Conservation (phyloP, 2,797 vertebrate genomes). For the Sebastes minor region DNA sequence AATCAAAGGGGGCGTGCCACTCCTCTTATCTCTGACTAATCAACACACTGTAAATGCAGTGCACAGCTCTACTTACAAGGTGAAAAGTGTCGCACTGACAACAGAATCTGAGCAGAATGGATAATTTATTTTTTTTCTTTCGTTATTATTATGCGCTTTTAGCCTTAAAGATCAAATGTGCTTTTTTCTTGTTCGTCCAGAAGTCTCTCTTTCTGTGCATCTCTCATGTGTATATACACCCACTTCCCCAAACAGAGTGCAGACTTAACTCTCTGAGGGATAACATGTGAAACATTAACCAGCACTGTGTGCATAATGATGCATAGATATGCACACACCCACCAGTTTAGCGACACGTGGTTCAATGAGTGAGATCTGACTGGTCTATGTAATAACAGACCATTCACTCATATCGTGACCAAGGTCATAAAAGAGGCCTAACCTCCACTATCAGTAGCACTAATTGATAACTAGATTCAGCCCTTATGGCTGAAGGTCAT, state of each 20-base stretch:
- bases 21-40: constrained; percentile 3
- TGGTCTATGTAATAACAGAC: constrained; percentile 6
- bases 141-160: neutral
- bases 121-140: neutral
- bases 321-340: constrained; percentile 4
- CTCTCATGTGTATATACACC: neutral
- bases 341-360: neutral
- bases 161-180: neutral
- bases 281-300: constrained; percentile 37
- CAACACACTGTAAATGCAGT: neutral
- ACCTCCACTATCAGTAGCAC: constrained; percentile 25
- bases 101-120: neutral
- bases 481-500: constrained; percentile 54
- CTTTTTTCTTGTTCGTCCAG: neutral
- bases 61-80: constrained; percentile 17
- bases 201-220: neutral
- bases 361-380: constrained; percentile 14
- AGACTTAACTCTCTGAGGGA: constrained; percentile 11
- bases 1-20: neutral
- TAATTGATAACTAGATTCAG: constrained; percentile 54
- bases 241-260: neutral
- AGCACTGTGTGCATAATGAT: constrained; percentile 1
- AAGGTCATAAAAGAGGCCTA: constrained; percentile 27
- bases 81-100: constrained; percentile 15
- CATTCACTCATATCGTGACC: neutral